Percentiles rank a stretch among this genome's conserved stretches.
Evolutionary conservation across 2,797 vertebrate species (phyloP).

Genomic region (Benthosema pterotum): DNA sequence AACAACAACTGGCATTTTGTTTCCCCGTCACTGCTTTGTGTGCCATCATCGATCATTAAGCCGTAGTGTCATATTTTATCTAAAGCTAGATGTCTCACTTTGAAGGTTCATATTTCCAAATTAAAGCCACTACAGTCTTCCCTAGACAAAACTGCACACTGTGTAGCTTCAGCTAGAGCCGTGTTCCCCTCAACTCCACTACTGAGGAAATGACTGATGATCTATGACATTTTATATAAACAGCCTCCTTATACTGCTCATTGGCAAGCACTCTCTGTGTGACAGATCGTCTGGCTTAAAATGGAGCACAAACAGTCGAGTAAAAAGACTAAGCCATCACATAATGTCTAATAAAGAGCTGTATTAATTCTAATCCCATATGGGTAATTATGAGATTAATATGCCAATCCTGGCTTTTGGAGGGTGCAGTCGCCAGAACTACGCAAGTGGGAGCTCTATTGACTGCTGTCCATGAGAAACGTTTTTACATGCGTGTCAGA

Average conservation of each 20-base stretch:
- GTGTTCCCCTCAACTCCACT: neutral
- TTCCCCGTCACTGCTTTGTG: no score
- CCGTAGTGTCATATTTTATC: no score
- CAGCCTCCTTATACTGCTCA: slow-evolving; percentile 13
- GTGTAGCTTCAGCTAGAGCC: neutral
- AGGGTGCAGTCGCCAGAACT: slow-evolving; percentile 61
- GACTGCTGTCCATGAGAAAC: slow-evolving; percentile 49
- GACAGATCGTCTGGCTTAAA: slow-evolving; percentile 43
- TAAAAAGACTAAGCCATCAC: slow-evolving; percentile 67
- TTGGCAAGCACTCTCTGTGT: slow-evolving; percentile 14
- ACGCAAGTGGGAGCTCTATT: slow-evolving; percentile 48
- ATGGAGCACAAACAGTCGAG: slow-evolving; percentile 38
- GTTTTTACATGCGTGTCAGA: slow-evolving; percentile 51
- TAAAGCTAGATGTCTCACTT: neutral
- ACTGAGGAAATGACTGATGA: neutral
- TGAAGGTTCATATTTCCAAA: neutral
- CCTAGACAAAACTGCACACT: neutral
- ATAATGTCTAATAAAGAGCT: slow-evolving; percentile 77
- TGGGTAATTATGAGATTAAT: slow-evolving; percentile 79
- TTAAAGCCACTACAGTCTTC: no score
- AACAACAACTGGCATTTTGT: no score
- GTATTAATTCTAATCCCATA: slow-evolving; percentile 74
- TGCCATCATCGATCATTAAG: no score
- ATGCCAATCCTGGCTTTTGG: slow-evolving; percentile 71
- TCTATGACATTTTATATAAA: slow-evolving; percentile 25